These are phyloP conservation scores for Hydra vulgaris DNA, from an alignment of 30 jellyfish, hydroid and myxozoan genomes.

Conservation along the genomic window DNA sequence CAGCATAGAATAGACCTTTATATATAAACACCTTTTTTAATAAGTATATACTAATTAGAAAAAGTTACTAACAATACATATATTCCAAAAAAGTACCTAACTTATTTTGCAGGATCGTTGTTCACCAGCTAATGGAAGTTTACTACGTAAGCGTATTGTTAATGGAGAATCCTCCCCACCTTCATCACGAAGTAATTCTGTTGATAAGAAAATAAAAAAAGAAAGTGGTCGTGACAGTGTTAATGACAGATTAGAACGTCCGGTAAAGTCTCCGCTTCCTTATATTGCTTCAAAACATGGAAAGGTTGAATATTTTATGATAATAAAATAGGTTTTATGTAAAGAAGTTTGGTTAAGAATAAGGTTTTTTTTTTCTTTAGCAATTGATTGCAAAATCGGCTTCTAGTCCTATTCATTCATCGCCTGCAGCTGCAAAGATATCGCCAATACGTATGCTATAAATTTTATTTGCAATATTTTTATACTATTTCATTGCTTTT, in stretches of 20 bases:
- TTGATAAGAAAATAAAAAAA: slow-evolving; percentile 57
- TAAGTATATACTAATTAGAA: too few species aligned
- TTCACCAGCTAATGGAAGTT: slow-evolving; percentile 49
- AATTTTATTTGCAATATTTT: neutral
- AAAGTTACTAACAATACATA: too few species aligned
- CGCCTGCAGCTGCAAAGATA: slow-evolving; percentile 72
- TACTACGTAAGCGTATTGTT: slow-evolving; percentile 62
- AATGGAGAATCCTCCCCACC: slow-evolving; percentile 97
- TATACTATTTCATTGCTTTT: neutral
- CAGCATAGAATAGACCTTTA: too few species aligned
- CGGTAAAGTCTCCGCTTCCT: slow-evolving; percentile 46
- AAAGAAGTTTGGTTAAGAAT: neutral
- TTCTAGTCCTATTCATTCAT: slow-evolving; percentile 83
- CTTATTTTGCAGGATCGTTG: slow-evolving; percentile 50
- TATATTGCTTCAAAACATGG: slow-evolving; percentile 70
- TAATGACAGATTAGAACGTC: neutral
- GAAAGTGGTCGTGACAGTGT: slow-evolving; percentile 44
- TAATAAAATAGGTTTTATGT: too few species aligned
- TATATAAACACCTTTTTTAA: too few species aligned
- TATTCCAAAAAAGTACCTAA: too few species aligned
- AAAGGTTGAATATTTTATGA: slow-evolving; percentile 43
- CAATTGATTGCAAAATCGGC: neutral
- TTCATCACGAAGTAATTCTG: slow-evolving; percentile 41
- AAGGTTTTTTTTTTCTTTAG: neutral
- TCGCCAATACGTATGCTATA: slow-evolving; percentile 80